These are phyloP conservation scores for Dasypus novemcinctus DNA, from an alignment of 2,113 vertebrate species.

Conservation along the genomic window DNA sequence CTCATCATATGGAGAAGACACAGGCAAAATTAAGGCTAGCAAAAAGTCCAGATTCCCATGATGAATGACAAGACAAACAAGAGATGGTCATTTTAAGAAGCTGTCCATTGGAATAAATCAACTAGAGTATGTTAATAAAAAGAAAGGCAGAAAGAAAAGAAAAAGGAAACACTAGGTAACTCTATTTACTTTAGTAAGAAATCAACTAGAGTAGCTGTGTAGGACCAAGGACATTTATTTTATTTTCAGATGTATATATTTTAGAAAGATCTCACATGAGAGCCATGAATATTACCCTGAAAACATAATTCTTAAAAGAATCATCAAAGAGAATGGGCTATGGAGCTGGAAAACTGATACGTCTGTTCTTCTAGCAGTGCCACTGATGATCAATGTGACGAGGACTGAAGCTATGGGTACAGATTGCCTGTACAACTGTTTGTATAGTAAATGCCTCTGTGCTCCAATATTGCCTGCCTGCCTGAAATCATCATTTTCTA, in stretches of 20 bases:
- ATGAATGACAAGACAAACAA: background rate
- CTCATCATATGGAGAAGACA: background rate
- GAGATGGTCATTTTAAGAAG: background rate
- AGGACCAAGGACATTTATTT: background rate
- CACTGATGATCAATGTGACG: background rate
- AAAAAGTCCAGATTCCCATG: background rate
- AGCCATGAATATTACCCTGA: background rate
- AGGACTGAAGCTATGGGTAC: background rate
- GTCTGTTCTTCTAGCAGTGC: background rate
- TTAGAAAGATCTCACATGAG: conserved; percentile 1
- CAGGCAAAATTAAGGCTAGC: background rate
- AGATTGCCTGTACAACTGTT: background rate
- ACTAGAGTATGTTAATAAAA: background rate
- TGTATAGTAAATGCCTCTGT: background rate
- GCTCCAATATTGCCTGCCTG: background rate
- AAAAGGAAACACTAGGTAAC: background rate
- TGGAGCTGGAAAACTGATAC: background rate
- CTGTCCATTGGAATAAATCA: background rate
- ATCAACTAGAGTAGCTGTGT: background rate
- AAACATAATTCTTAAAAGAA: background rate
- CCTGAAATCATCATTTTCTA: background rate
- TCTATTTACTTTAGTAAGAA: conserved; percentile 23
- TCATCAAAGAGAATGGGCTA: background rate
- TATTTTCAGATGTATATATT: background rate
- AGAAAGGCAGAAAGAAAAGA: background rate